Conservation (phyloP, 2,797 vertebrate genomes). For the Pampus argenteus region DNA sequence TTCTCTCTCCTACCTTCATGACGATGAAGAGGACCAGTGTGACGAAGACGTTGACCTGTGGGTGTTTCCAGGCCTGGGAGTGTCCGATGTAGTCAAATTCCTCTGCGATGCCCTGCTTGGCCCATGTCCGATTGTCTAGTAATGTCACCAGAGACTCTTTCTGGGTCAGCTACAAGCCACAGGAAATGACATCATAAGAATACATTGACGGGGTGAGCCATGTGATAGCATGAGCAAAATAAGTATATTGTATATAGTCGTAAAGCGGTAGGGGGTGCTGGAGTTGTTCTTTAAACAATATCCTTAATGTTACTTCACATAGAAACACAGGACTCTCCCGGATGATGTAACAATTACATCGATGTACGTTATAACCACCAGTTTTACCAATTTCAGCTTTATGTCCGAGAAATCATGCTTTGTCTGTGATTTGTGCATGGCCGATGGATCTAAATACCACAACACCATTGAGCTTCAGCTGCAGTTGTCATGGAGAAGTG, state of each 20-base stretch:
- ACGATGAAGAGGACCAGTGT: constrained; percentile 94
- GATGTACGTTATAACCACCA: no score
- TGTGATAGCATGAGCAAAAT: neutral
- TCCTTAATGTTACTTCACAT: neutral
- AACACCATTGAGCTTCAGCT: no score
- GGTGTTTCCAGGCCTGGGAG: constrained; percentile 92
- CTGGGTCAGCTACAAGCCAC: constrained; percentile 90
- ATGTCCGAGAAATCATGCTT: no score
- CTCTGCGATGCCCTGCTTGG: constrained; percentile 90
- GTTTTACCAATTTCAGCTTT: no score
- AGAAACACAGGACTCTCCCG: no score
- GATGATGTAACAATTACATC: no score
- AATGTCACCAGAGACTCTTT: constrained; percentile 94
- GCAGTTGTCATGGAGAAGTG: no score
- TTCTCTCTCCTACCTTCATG: constrained; percentile 89
- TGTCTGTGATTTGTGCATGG: no score
- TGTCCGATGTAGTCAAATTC: constrained; percentile 90
- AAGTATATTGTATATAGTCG: no score
- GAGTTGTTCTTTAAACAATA: neutral
- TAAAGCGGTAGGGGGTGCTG: no score
- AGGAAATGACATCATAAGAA: constrained; percentile 38
- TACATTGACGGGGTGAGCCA: neutral
- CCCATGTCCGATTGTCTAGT: constrained; percentile 96
- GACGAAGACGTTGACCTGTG: constrained; percentile 93
- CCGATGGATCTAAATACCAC: no score